Evolutionary conservation across 2,113 vertebrate genomes (phyloP), one percentile per base, ranked within the genome.

Genomic region (Okapia johnstoni): DNA sequence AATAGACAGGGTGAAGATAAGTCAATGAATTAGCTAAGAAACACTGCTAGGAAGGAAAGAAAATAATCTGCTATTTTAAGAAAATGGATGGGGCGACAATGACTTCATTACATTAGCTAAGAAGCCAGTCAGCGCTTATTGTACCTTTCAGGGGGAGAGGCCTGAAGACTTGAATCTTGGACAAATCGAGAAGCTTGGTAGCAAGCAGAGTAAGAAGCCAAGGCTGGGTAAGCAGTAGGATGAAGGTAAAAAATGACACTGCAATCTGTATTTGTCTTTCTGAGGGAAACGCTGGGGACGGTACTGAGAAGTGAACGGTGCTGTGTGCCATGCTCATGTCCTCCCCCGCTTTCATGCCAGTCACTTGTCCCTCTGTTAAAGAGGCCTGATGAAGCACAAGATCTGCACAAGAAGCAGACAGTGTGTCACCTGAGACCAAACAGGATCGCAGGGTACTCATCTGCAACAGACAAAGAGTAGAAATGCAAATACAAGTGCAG

Each of bases 31-130:
- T 93, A 97, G 96, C 96, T 88, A 84, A 97, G 93, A 85, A 96
- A 70, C 52, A 73, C 88, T 60, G 95, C 93, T 85, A 66, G 95
- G 93, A 92, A 95, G 88, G 85, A 93, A 94, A 94, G 90, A 97
- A 96, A 94, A 86, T 52, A 90, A 90, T 46, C 85, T 54, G 55
- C 76, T 98, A 97, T 97, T 98, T 97, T 95, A 80, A 93, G 96
- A 94, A 94, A 96, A 70, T 28, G 33, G 52, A 85, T 88, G 70
- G 30, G 63, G 77, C 43, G 81, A 77, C 55, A 90, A 88, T 58
- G 91, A 97, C 81, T 88, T 96, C 54, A 97, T 93, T 88, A 88
- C 46, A 23, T 91, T 54, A 91, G 93, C 46, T 94, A 88, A 89
- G 91, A 96, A 97, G 70, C 0, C 25, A 86, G 54, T 60, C 54